Conservation (phyloP, 1,140 invertebrate genomes). For the Mamestra configurata region DNA sequence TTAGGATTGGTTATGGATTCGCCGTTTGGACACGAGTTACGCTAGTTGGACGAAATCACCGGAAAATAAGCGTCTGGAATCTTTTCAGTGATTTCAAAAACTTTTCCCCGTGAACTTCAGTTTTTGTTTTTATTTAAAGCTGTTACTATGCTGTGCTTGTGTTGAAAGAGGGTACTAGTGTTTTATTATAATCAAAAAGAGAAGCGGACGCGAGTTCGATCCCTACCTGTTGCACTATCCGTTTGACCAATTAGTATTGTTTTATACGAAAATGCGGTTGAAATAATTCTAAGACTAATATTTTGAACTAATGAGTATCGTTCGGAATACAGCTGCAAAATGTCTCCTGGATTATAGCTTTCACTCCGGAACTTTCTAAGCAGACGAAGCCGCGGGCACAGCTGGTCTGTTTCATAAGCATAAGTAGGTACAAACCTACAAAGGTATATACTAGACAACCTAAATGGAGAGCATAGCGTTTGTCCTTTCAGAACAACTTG, state of each 20-base stretch:
- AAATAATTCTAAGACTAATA: no score
- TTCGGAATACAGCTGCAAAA: no score
- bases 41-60: background rate
- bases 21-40: background rate
- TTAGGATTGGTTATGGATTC: background rate
- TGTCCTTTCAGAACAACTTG: constrained; percentile 29
- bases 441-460: background rate
- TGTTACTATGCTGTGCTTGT: background rate
- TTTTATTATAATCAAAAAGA: no score
- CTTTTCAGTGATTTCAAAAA: background rate
- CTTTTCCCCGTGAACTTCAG: background rate
- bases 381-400: background rate
- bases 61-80: background rate
- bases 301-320: no score
- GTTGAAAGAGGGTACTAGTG: no score
- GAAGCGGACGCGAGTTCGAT: no score
- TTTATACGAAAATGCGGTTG: no score
- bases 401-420: background rate
- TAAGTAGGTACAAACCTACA: background rate
- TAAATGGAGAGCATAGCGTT: constrained; percentile 17
- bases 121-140: no score
- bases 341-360: background rate
- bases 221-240: no score
- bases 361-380: background rate
- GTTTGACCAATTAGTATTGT: no score